Base-by-base conservation (phyloP, 1,140 invertebrate genomes). In the Saccostrea cuccullata region DNA sequence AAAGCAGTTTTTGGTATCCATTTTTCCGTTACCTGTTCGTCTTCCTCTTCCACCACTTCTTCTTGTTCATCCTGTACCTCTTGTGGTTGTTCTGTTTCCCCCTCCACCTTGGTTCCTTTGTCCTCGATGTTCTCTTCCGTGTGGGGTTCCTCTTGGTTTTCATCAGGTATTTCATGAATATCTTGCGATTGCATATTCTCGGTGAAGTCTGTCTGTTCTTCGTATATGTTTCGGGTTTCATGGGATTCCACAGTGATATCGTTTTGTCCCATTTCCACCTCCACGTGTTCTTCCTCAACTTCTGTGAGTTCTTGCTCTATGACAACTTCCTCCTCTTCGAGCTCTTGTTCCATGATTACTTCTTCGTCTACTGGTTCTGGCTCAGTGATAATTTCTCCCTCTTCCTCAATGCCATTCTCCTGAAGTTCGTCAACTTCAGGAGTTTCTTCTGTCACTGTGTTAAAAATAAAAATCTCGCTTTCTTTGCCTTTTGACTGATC, bases 241-340 rank as follows among this genome's bases (percentile, higher is more conserved):
- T 77, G 5, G 4, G 4, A 15, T 8, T 30, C 8, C 15, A 40
- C 70, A 13, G 13, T 15, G 12, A 30, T 77, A 30, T 30, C 30
- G 12, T 77, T 17, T 30, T 26, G 13, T 30, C 26, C 26, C 26
- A 23, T 47, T 55, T 83, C 36, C 17, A 20, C 82, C 30, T 84
- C 82, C 55, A 84, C 82, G 11, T n/a, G 12, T 17, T 84, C 82
- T 84, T 84, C 82, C 55, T 20, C 47, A 12, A 55, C 82, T 84
- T n/a, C n/a, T 55, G 47, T n/a, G 40, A 2, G 11, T 82, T 82
- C 23, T 82, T 82, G 26, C 17, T 64, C 58, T 15, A 20, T 20
- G 58, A 64, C 6, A 4, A 64, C 58, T n/a, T 64, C 58, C n/a
- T 64, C 58, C 47, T 55, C 82, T 11, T 84, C 23, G 40, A 0